Base-by-base conservation (phyloP, 2,888 invertebrate genomes). In the Petrophora chlorosata region DNA sequence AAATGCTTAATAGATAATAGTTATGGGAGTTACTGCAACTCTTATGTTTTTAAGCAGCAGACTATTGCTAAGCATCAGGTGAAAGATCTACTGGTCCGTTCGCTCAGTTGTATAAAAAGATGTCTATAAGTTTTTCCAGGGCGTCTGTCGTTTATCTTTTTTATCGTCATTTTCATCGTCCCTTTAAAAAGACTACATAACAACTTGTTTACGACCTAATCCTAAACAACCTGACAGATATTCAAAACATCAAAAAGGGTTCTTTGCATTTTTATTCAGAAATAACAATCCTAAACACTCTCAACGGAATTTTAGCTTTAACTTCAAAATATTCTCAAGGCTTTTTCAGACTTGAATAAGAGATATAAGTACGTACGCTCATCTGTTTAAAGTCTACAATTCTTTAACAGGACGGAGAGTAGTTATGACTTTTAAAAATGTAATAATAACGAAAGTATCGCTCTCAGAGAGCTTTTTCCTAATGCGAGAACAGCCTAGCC, bases 371-470 rank as follows among this genome's bases (percentile, higher is more conserved):
- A 41, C 30, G 35, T 48, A 36, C 12, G 14, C 9, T n/a, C 9
- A 30, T 33, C n/a, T 13, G 14, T 12, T 33, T 42, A 48, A 13
- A 30, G 42, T 12, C 5, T 9, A 22, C 32, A 48, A 36, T 38
- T 26, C 32, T 7, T 5, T 32, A 5, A 41, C 23, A 36, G 9
- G 29, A n/a, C 19, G n/a, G 15, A 15, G n/a, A 38, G 35, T 35
- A 42, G 43, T 56, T 56, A 54, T 50, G 46, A 44, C 43, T 53
- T 56, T 50, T 46, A 48, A 50, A 56, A 54, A 53, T 52, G 39
- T 45, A 47, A 52, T 58, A 54, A 56, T 56, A 39, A 50, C 30
- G 46, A 41, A 54, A 61, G 54, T 56, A 61, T 56, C 47, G 30
- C 30, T 5, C 23, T 48, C 38, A 30, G 40, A 38, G 36, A 51